These are phyloP conservation scores for Pelvicachromis taeniatus DNA, from an alignment of 2,113 vertebrate genomes.

Conservation along the genomic window DNA sequence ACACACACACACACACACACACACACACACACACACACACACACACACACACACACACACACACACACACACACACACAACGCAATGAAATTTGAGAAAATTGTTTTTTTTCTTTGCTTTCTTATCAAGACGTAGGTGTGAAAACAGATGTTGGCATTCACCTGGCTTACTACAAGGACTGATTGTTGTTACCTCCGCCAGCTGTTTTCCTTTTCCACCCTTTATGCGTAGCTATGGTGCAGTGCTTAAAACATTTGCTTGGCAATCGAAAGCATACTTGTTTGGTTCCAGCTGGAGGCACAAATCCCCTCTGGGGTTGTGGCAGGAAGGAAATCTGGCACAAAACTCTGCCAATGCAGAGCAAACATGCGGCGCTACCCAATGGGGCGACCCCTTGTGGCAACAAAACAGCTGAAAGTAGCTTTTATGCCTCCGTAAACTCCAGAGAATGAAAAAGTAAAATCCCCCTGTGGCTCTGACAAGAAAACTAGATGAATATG, in stretches of 20 bases:
- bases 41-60: too few relatives aligned
- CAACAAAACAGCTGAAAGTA: neutral
- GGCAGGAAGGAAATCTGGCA: neutral
- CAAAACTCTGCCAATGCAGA: neutral
- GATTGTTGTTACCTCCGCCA: neutral
- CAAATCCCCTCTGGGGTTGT: neutral
- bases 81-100: neutral
- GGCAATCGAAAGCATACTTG: neutral
- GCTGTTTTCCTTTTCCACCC: neutral
- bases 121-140: neutral
- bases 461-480: neutral
- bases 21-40: too few relatives aligned
- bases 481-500: neutral
- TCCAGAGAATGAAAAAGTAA: neutral
- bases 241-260: neutral
- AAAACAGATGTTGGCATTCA: neutral
- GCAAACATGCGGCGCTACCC: neutral
- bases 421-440: neutral
- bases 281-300: neutral
- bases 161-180: neutral
- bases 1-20: too few relatives aligned
- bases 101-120: neutral
- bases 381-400: neutral
- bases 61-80: too few relatives aligned
- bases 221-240: neutral